phyloP scores from a whole-genome alignment of 2,113 vertebrate genomes.

The Rhea americana region DNA sequence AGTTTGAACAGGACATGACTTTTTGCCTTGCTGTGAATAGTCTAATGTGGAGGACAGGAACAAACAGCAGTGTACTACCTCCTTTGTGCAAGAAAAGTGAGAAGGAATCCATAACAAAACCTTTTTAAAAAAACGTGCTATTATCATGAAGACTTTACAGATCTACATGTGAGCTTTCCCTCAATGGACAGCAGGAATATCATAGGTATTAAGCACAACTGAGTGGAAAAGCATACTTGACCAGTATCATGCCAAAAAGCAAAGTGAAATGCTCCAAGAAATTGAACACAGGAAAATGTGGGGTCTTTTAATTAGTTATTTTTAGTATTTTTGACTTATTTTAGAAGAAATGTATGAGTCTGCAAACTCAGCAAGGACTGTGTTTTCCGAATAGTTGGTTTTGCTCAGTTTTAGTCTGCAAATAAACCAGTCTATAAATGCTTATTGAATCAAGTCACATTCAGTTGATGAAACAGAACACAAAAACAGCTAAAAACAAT shows the following conservation, averaged over 20 bases:
- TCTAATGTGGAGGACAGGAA: rapidly evolving
- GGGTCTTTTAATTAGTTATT: background rate
- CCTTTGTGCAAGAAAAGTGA: background rate
- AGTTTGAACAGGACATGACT: background rate
- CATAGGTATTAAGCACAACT: background rate
- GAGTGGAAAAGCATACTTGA: background rate
- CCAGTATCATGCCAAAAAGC: background rate
- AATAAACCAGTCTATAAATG: background rate
- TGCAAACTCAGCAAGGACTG: background rate
- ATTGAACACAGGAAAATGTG: background rate
- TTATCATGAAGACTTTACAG: background rate
- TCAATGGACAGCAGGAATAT: rapidly evolving
- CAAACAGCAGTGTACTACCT: background rate
- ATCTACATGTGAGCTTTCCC: background rate
- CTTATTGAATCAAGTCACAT: background rate
- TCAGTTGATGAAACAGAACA: background rate
- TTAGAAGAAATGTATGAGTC: background rate
- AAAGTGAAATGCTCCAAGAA: background rate
- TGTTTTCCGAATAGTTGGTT: background rate
- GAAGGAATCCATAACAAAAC: background rate
- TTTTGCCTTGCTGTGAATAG: background rate
- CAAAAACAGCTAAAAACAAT: background rate
- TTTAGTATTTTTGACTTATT: background rate
- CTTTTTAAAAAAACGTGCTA: background rate
- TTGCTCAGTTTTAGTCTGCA: background rate